Evolutionary conservation across 1,140 invertebrate species (phyloP), one percentile per base, ranked within the genome.

Genomic region (Trissolcus basalis): DNA sequence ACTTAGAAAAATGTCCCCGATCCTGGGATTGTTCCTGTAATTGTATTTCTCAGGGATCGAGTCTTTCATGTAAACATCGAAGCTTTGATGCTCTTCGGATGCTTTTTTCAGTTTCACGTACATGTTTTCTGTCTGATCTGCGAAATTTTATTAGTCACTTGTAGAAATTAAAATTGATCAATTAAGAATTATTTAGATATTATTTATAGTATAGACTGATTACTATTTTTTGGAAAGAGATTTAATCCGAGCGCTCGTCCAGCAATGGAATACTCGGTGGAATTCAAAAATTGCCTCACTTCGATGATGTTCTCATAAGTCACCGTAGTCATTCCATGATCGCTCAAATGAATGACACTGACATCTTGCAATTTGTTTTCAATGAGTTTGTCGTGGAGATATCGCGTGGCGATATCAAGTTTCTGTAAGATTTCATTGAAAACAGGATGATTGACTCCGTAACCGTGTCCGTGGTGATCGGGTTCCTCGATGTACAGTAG

Each of bases 401-500:
- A 91, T 49, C 87, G 84, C 1, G 92, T 90, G 14, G 91, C 83
- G 45, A 88, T 83, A 79, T 94, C 92, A 11, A 93, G 78, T 71
- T 86, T 80, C 49, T 80, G 67, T 9, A 94, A 83, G 55, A 91
- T 74, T 13, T 89, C 71, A 58, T 88, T 86, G 16, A 91, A 89
- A 69, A 87, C 51, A 2, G 63, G 41, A 47, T 86, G 86, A 32
- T 89, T 81, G 13, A 87, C 86, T 39, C 91, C 92, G 68, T 83
- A 87, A 0, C 55, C 81, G 77, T 92, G 91, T 3, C 85, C 92
- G 63, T 89, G 87, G 4, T 83, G 82, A 82, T 95, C 94, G 0
- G 94, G 94, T 81, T 94, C 91, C 76, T 94, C 90, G 76, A 94
- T 92, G 80, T 95, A 95, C 10, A 94, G 39, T 79, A 93, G 88